These are phyloP conservation scores for Paralichthys olivaceus DNA, from an alignment of 2,113 vertebrate genomes.

Conservation along the genomic window DNA sequence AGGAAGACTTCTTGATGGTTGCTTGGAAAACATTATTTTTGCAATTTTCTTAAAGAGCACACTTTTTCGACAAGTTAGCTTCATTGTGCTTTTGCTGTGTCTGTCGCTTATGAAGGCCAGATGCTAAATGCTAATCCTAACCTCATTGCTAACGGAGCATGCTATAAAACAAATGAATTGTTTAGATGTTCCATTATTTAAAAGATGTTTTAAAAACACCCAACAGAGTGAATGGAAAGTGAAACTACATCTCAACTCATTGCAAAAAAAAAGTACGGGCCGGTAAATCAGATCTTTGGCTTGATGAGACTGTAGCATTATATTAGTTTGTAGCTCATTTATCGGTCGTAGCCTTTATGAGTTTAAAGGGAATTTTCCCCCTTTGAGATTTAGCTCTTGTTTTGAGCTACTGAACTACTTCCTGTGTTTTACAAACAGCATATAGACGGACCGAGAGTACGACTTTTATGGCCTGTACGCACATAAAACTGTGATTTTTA, in stretches of 20 bases:
- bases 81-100: conserved; percentile 47
- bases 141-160: conserved; percentile 57
- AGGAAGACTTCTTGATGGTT: background rate
- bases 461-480: conserved; percentile 42
- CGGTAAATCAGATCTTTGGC: conserved; percentile 20
- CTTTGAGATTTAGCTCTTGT: conserved; percentile 53
- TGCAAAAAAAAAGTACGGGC: conserved; percentile 14
- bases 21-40: conserved; percentile 9
- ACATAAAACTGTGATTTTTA: conserved; percentile 66
- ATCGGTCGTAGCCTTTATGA: conserved; percentile 38
- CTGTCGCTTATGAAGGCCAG: conserved; percentile 35
- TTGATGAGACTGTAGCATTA: conserved; percentile 65
- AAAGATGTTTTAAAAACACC: conserved; percentile 7
- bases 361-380: conserved; percentile 30
- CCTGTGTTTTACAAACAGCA: conserved; percentile 47
- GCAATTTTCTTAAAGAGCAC: conserved; percentile 7
- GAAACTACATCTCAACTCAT: conserved; percentile 10
- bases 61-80: conserved; percentile 13
- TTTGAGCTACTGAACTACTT: conserved; percentile 54
- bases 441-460: conserved; percentile 19
- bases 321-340: conserved; percentile 61
- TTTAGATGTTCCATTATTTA: conserved; percentile 19
- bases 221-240: conserved; percentile 2
- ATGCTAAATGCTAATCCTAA: conserved; percentile 38
- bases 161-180: conserved; percentile 22